phyloP scores from a whole-genome alignment of 2,888 invertebrate species.

The Leptura quadrifasciata region DNA sequence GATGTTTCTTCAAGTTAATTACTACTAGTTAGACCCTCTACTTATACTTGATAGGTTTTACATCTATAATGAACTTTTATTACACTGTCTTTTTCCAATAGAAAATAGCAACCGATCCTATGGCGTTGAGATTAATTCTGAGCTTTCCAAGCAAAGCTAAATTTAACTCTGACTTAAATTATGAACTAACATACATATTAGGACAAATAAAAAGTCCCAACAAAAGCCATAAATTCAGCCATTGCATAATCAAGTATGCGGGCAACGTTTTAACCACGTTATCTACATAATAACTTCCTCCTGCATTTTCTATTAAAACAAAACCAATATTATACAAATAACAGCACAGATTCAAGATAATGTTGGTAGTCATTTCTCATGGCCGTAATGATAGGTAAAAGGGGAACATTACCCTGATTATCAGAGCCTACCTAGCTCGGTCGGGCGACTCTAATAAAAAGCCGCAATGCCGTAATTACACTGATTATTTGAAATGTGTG shows the following conservation, averaged over 20 bases:
- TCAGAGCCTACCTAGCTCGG: constrained; percentile 30
- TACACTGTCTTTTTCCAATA: too few relatives aligned
- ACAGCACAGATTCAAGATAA: constrained; percentile 3
- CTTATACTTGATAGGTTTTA: too few relatives aligned
- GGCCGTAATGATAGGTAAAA: constrained; percentile 32
- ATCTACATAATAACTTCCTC: constrained; percentile 13
- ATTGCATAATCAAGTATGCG: constrained; percentile 7
- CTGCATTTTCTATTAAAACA: neutral
- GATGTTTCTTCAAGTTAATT: too few relatives aligned
- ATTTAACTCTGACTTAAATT: too few relatives aligned
- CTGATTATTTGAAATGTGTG: constrained; percentile 39
- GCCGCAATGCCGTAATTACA: constrained; percentile 32
- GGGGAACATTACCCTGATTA: constrained; percentile 40
- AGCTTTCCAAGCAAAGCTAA: too few relatives aligned
- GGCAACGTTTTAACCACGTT: neutral
- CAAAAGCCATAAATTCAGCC: constrained; percentile 12
- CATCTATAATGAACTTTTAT: too few relatives aligned
- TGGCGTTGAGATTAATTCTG: too few relatives aligned
- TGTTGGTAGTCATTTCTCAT: constrained; percentile 17
- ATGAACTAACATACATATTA: neutral
- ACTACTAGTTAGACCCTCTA: too few relatives aligned
- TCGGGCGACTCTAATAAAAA: constrained; percentile 39
- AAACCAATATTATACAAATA: constrained; percentile 24
- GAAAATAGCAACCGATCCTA: too few relatives aligned
- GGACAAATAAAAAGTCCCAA: neutral